A percentile compares a stretch with the other conserved stretches of the same genome.
Conservation (phyloP, 2,888 invertebrate species). For the Thymelicus lineola region DNA sequence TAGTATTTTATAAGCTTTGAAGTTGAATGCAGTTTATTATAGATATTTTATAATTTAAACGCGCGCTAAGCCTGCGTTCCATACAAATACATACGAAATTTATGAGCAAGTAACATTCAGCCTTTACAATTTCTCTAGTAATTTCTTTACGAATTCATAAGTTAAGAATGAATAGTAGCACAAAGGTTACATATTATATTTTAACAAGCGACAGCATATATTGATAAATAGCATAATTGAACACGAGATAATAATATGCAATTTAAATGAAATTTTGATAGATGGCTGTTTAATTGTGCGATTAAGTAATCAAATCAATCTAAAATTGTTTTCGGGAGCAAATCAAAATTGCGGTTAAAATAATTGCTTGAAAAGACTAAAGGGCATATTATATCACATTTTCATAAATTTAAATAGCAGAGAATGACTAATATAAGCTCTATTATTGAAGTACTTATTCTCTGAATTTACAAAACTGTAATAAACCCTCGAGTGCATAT, state of each 20-base stretch:
- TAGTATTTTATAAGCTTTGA: background rate
- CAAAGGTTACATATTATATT: background rate
- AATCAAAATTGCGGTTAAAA: too few relatives aligned
- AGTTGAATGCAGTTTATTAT: background rate
- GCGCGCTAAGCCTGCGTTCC: constrained; percentile 36
- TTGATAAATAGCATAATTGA: too few relatives aligned
- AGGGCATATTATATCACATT: too few relatives aligned
- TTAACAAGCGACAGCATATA: background rate
- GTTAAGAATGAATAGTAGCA: background rate
- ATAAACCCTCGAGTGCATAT: too few relatives aligned
- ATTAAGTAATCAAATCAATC: background rate
- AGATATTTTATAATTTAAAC: constrained; percentile 9
- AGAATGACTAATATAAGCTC: too few relatives aligned
- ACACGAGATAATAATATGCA: too few relatives aligned
- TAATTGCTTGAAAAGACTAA: too few relatives aligned
- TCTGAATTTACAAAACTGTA: too few relatives aligned
- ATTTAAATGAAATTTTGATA: background rate
- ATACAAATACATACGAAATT: constrained; percentile 40
- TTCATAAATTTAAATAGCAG: too few relatives aligned
- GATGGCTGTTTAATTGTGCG: background rate
- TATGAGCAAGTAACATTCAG: constrained; percentile 63
- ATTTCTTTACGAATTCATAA: constrained; percentile 5
- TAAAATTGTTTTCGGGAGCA: too few relatives aligned
- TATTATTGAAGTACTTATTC: too few relatives aligned
- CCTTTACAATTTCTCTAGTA: constrained; percentile 49